A percentile compares a stretch with the other conserved stretches of the same genome.
phyloP scores from a whole-genome alignment of 1,140 invertebrate genomes.

The Dinothrombium tinctorium region DNA sequence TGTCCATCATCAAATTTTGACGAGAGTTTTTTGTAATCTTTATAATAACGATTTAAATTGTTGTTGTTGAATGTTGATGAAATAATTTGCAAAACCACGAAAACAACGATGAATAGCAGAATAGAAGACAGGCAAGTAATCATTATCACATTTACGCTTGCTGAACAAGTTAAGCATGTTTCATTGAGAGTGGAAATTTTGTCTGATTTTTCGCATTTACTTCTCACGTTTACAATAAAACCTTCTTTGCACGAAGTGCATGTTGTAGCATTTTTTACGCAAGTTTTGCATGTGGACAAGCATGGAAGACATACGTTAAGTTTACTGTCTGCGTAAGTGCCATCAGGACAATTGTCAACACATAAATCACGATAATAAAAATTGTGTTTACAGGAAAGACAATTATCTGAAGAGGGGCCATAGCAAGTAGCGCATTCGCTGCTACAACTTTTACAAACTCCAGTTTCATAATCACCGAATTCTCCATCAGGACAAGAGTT shows the following conservation, averaged over 20 bases:
- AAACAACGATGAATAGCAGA: too few relatives aligned
- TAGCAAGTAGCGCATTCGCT: slow-evolving; percentile 42
- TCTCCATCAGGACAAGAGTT: slow-evolving; percentile 8
- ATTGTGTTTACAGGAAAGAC: slow-evolving; percentile 39
- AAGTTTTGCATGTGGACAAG: slow-evolving; percentile 45
- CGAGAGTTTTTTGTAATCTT: too few relatives aligned
- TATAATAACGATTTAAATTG: too few relatives aligned
- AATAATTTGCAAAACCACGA: too few relatives aligned
- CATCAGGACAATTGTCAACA: slow-evolving; percentile 40
- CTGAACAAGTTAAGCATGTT: too few relatives aligned
- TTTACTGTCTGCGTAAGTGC: slow-evolving; percentile 29
- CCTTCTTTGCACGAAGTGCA: slow-evolving; percentile 52
- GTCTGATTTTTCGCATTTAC: too few relatives aligned
- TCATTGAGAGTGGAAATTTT: too few relatives aligned
- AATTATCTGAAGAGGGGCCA: slow-evolving; percentile 36
- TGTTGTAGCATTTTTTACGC: slow-evolving; percentile 38
- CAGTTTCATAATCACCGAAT: slow-evolving; percentile 25
- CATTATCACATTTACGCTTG: too few relatives aligned
- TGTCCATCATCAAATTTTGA: too few relatives aligned
- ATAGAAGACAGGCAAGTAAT: too few relatives aligned
- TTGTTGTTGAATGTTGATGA: too few relatives aligned
- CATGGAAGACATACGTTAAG: slow-evolving; percentile 34
- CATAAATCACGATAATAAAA: slow-evolving; percentile 38
- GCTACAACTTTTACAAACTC: slow-evolving; percentile 39
- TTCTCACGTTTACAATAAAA: too few relatives aligned